These are phyloP conservation scores for Suillia variegata DNA, from an alignment of 2,888 invertebrate genomes.

Conservation along the genomic window DNA sequence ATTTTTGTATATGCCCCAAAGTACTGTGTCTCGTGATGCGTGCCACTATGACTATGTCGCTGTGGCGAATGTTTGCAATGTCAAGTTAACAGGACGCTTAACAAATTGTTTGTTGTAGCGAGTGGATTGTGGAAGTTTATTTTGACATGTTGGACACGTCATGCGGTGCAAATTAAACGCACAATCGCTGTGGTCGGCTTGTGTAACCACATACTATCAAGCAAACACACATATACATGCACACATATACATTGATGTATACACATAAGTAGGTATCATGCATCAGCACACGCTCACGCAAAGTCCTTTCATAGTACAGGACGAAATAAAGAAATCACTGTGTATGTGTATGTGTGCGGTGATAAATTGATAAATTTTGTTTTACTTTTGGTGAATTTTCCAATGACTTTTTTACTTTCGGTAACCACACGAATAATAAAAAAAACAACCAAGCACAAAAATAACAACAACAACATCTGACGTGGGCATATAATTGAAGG, in stretches of 20 bases:
- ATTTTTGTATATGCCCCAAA: too few species aligned
- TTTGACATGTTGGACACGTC: slow-evolving; percentile 45
- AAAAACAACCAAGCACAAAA: too few species aligned
- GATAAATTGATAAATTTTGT: not conserved
- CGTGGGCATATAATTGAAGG: too few species aligned
- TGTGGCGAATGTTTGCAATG: slow-evolving; percentile 39
- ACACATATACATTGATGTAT: too few species aligned
- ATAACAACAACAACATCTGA: too few species aligned
- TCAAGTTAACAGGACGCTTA: slow-evolving; percentile 50
- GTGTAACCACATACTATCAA: not conserved
- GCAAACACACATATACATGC: slow-evolving; percentile 10
- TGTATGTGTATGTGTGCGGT: slow-evolving; percentile 13
- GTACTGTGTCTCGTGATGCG: too few species aligned
- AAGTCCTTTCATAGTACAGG: slow-evolving; percentile 34
- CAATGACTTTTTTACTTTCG: too few species aligned
- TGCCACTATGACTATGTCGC: slow-evolving; percentile 38
- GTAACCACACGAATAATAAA: too few species aligned
- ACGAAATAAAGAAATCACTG: slow-evolving; percentile 43
- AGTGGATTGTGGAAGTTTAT: slow-evolving; percentile 46
- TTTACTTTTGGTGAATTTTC: too few species aligned
- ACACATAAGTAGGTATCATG: slow-evolving; percentile 28
- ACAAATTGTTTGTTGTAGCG: slow-evolving; percentile 40
- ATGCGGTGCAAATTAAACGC: slow-evolving; percentile 18
- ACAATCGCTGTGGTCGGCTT: not conserved
- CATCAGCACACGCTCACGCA: slow-evolving; percentile 31